Conservation (phyloP, 2,113 vertebrate species). For the Petaurus breviceps region DNA sequence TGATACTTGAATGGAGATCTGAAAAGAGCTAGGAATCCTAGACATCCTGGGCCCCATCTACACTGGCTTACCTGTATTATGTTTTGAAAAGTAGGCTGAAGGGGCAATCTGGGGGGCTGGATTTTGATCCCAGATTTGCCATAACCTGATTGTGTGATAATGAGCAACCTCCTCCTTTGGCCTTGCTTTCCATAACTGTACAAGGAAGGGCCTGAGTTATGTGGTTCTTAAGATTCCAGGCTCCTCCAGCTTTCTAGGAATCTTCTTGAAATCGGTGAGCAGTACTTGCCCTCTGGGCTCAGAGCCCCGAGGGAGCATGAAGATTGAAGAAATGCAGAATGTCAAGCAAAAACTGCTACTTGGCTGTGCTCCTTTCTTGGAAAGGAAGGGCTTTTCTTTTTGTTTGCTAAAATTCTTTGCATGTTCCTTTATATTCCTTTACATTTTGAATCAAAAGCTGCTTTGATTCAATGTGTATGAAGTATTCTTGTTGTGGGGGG, state of each 20-base stretch:
- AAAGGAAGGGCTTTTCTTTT: neutral
- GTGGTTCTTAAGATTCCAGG: neutral
- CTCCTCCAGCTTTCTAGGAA: neutral
- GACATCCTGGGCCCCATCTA: neutral
- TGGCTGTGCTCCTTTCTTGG: neutral
- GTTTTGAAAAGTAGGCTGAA: neutral
- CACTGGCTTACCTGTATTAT: neutral
- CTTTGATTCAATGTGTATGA: neutral
- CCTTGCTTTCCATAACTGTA: neutral
- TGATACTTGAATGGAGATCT: neutral
- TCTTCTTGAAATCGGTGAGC: neutral
- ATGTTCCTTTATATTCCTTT: neutral
- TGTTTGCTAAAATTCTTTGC: neutral
- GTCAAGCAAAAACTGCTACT: neutral
- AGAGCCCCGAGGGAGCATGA: neutral
- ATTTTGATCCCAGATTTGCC: neutral
- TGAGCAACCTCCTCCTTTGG: neutral
- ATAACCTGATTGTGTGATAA: neutral
- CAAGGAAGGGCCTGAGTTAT: neutral
- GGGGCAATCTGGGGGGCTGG: neutral
- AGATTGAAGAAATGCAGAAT: neutral
- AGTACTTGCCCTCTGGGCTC: neutral
- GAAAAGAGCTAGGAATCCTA: neutral
- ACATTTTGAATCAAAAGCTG: neutral
- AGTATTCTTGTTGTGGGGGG: neutral